Percentiles rank a stretch among this genome's conserved stretches.
Evolutionary conservation across 1,140 invertebrate species (phyloP).

Genomic region (Macrotrachela quadricornifera): DNA sequence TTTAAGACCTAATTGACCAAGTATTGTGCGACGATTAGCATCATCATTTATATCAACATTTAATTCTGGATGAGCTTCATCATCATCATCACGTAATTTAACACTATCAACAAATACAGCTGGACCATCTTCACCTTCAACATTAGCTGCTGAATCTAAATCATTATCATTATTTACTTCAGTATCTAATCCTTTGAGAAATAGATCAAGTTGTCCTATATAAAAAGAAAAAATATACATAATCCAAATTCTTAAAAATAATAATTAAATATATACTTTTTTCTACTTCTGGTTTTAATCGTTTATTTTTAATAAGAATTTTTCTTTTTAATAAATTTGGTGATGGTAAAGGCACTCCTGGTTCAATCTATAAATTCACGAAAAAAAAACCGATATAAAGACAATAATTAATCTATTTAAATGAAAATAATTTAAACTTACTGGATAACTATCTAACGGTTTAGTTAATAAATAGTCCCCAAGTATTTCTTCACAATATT

Average conservation of each 20-base stretch:
- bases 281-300: conserved; percentile 84
- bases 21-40: too few species aligned
- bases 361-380: conserved; percentile 41
- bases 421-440: background rate
- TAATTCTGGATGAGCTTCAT: conserved; percentile 31
- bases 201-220: conserved; percentile 23
- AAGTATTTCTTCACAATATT: conserved; percentile 81
- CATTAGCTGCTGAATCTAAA: background rate
- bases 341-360: conserved; percentile 59
- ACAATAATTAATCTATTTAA: too few species aligned
- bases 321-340: conserved; percentile 70
- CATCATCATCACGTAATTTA: conserved; percentile 24
- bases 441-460: conserved; percentile 31
- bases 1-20: too few species aligned
- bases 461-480: conserved; percentile 51
- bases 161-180: conserved; percentile 23
- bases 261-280: conserved; percentile 37
- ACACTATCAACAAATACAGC: too few species aligned
- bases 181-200: too few species aligned
- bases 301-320: conserved; percentile 97
- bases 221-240: background rate
- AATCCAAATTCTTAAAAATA: too few species aligned
- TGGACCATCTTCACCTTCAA: conserved; percentile 15
- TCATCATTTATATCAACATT: conserved; percentile 12
- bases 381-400: too few species aligned